Conservation (phyloP, 1,140 invertebrate genomes). For the Phocides pigmalion region DNA sequence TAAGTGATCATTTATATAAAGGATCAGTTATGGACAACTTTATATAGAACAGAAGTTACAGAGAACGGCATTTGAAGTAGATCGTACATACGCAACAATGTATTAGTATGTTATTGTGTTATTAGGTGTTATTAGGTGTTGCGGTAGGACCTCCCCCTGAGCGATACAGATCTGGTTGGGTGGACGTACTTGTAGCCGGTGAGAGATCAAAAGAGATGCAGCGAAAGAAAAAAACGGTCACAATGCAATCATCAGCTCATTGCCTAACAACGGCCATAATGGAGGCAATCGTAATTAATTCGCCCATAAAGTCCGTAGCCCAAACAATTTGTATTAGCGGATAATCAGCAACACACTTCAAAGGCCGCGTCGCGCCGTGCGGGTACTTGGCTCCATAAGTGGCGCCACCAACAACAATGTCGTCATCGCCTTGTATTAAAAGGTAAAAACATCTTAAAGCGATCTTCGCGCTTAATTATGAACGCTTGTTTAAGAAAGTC, state of each 20-base stretch:
- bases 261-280: background rate
- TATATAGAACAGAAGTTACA: too few species aligned
- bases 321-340: constrained; percentile 19
- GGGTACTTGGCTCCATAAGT: background rate
- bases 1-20: too few species aligned
- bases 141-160: too few species aligned
- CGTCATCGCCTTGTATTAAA: constrained; percentile 8
- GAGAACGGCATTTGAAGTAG: too few species aligned
- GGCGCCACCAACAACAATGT: constrained; percentile 5
- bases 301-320: constrained; percentile 18
- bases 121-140: too few species aligned
- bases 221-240: background rate
- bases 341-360: constrained; percentile 10
- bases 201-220: too few species aligned
- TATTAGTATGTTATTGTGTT: too few species aligned
- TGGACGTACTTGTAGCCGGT: too few species aligned
- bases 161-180: too few species aligned
- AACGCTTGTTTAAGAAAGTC: background rate
- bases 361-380: background rate
- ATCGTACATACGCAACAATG: too few species aligned
- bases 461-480: background rate
- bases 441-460: constrained; percentile 8
- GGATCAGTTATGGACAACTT: too few species aligned
- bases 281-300: constrained; percentile 21
- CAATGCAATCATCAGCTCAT: constrained; percentile 4